These are phyloP conservation scores for Leuciscus waleckii DNA, from an alignment of 2,797 vertebrate genomes.

Conservation along the genomic window DNA sequence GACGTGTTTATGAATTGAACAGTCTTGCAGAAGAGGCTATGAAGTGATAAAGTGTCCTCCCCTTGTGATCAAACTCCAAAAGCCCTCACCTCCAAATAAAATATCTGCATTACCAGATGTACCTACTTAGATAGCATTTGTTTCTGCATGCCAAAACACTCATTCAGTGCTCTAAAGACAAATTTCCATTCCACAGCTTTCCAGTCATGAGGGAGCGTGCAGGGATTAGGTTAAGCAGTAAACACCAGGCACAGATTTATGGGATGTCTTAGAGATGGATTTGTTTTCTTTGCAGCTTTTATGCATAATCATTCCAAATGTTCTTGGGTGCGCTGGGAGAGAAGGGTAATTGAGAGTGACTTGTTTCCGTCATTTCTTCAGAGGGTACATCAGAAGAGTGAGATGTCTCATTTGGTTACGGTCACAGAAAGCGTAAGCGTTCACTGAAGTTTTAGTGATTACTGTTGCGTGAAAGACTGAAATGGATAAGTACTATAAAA, in stretches of 20 bases:
- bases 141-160: slow-evolving; percentile 12
- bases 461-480: slow-evolving; percentile 26
- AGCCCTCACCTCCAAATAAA: slow-evolving; percentile 43
- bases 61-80: slow-evolving; percentile 49
- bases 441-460: slow-evolving; percentile 16
- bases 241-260: slow-evolving; percentile 42
- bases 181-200: slow-evolving; percentile 30
- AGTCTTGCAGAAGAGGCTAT: slow-evolving; percentile 50
- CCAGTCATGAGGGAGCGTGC: slow-evolving; percentile 18
- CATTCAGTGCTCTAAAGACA: slow-evolving; percentile 35
- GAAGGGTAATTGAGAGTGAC: slow-evolving; percentile 44
- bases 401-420: slow-evolving; percentile 35
- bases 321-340: slow-evolving; percentile 2
- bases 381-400: slow-evolving; percentile 18
- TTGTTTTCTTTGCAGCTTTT: slow-evolving; percentile 35
- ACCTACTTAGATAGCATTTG: slow-evolving; percentile 33
- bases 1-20: slow-evolving; percentile 53
- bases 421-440: slow-evolving; percentile 19
- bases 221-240: slow-evolving; percentile 41
- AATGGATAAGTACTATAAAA: slow-evolving; percentile 29
- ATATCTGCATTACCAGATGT: slow-evolving; percentile 41
- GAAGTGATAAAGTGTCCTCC: slow-evolving; percentile 46
- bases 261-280: slow-evolving; percentile 39
- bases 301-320: slow-evolving; percentile 43
- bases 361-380: slow-evolving; percentile 32